Percentiles rank a stretch among this genome's conserved stretches.
Evolutionary conservation across 2,113 vertebrate genomes (phyloP).

Genomic region (Chrysochloris asiatica): DNA sequence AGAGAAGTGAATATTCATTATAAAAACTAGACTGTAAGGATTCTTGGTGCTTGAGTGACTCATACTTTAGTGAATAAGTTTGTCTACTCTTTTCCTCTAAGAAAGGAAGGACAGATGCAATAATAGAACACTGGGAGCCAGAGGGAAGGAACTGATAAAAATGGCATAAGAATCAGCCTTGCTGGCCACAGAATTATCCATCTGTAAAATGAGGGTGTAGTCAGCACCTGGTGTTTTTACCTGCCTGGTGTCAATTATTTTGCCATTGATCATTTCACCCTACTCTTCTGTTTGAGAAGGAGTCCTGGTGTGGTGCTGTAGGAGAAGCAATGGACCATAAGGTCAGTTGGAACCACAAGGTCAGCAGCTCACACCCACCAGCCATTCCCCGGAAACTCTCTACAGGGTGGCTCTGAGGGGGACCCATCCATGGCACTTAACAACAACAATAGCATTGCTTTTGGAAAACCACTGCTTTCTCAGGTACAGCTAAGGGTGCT

Average conservation of each 20-base stretch:
- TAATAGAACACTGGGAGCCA: slow-evolving; percentile 70
- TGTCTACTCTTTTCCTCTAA: slow-evolving; percentile 74
- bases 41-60: slow-evolving; percentile 73
- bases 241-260: background rate
- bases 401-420: no score
- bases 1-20: slow-evolving; percentile 50
- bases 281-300: no score
- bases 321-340: no score
- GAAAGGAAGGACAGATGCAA: slow-evolving; percentile 72
- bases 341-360: no score
- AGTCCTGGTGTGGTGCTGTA: no score
- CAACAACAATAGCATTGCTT: no score
- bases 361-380: no score
- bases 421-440: no score
- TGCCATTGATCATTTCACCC: background rate
- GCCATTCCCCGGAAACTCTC: no score
- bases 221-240: slow-evolving; percentile 31
- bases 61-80: slow-evolving; percentile 69
- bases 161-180: slow-evolving; percentile 59
- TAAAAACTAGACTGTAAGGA: slow-evolving; percentile 58
- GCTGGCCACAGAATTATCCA: slow-evolving; percentile 51
- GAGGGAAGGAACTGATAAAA: slow-evolving; percentile 67
- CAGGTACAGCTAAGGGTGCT: no score
- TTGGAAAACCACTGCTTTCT: background rate
- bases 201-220: slow-evolving; percentile 55